Conservation (phyloP, 1,140 invertebrate species). For the Penaeus japonicus region DNA sequence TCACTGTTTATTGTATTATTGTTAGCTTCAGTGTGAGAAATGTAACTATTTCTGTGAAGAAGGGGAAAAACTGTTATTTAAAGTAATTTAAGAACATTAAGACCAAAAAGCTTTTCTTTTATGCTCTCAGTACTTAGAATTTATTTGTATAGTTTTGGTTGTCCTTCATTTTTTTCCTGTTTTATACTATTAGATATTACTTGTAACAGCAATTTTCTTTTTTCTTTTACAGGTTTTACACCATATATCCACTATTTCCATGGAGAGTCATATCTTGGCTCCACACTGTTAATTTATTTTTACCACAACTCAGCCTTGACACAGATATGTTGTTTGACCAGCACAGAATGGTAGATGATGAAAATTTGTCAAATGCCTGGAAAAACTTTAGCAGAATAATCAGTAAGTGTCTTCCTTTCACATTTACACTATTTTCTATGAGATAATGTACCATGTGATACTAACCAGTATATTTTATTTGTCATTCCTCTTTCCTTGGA, state of each 20-base stretch:
- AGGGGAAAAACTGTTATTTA: too few species aligned
- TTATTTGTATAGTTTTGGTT: neutral
- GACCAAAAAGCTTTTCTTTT: neutral
- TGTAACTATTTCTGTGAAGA: too few species aligned
- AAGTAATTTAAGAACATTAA: too few species aligned
- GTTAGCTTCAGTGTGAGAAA: too few species aligned
- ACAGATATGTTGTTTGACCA: neutral
- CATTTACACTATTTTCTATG: too few species aligned
- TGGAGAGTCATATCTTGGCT: conserved; percentile 39
- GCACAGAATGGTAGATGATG: conserved; percentile 27
- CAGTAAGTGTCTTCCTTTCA: neutral
- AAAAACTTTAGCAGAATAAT: conserved; percentile 11
- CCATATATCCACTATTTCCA: conserved; percentile 24
- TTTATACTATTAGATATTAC: too few species aligned
- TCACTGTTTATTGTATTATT: too few species aligned
- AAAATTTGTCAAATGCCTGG: conserved; percentile 25
- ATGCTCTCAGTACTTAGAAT: neutral
- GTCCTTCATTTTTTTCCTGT: neutral
- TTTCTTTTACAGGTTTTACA: conserved; percentile 13
- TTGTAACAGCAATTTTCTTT: neutral
- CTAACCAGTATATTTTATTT: too few species aligned
- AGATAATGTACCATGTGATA: too few species aligned
- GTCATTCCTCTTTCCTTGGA: too few species aligned
- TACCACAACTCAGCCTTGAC: conserved; percentile 8
- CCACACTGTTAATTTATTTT: conserved; percentile 14